Base-by-base conservation (phyloP, 1,140 invertebrate genomes). In the Orchestia grillus region DNA sequence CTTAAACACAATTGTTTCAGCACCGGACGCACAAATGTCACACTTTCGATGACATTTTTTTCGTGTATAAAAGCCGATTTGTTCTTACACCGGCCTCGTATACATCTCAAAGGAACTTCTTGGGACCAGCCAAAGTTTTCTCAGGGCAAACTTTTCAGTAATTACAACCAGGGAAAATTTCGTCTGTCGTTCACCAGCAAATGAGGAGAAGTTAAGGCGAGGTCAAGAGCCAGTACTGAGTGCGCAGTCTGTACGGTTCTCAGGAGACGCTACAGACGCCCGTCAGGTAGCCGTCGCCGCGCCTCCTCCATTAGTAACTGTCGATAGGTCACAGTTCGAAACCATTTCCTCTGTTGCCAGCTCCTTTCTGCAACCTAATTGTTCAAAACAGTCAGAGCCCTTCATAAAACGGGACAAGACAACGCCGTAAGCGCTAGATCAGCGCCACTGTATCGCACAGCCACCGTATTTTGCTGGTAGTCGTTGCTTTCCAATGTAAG, bases 321-420 rank as follows among this genome's bases (percentile, higher is more conserved):
- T 94, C 92, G 92, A 94, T 94, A 45, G 92, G 92, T 94, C 92
- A 94, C 92, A 94, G 92, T 94, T 94, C 92, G 92, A 94, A 94
- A 94, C 92, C 92, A 94, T 94, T 94, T 94, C 92, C 44, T 94
- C 44, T 44, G 92, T 94, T 94, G 11, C 92, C 15, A 90, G 41
- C 3, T 47, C 40, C 11, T 94, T 94, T 94, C 47, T 47, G 0
- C 44, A 40, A 44, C 43, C 44, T 94, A 94, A 94, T 94, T 94
- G 92, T 40, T 47, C 44, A 47, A 94, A 94, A 40, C 92, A 94
- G 92, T 45, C 92, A 44, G 88, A 43, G 92, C 44, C 15, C 43
- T 40, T 94, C 92, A 94, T 94, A 94, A 94, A 94, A 94, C 44
- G 92, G 92, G 41, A 44, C 88, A 77, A 8, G 11, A 28, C 62